Percentiles rank a stretch among this genome's conserved stretches.
phyloP scores from a whole-genome alignment of 2,797 vertebrate genomes.

The Microctenopoma steveboyesi region DNA sequence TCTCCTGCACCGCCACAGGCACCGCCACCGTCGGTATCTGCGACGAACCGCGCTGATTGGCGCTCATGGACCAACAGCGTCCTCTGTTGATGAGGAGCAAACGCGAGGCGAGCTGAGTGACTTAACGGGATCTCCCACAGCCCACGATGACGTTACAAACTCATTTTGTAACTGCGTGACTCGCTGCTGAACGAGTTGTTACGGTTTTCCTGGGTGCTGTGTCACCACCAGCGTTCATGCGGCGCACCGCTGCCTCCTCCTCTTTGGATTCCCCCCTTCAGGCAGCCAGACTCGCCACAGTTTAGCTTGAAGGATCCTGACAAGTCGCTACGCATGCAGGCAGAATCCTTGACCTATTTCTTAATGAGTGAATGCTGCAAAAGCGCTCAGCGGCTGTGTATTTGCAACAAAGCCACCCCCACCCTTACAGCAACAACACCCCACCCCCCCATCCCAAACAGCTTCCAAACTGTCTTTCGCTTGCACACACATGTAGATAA shows the following conservation, averaged over 20 bases:
- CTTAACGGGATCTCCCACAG: conserved; percentile 5
- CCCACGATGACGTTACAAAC: neutral
- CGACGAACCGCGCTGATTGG: conserved; percentile 29
- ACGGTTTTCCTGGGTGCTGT: conserved; percentile 42
- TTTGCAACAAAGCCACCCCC: conserved; percentile 39
- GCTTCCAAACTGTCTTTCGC: conserved; percentile 67
- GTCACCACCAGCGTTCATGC: conserved; percentile 60
- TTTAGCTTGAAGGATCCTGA: conserved; percentile 86
- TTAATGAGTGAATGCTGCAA: conserved; percentile 84
- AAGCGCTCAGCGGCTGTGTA: conserved; percentile 70
- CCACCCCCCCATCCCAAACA: conserved; percentile 26
- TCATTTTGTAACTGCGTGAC: conserved; percentile 25
- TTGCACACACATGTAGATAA: conserved; percentile 59
- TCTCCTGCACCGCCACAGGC: neutral
- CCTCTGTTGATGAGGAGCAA: conserved; percentile 69
- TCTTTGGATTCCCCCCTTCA: conserved; percentile 45
- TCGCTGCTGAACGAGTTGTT: conserved; percentile 42
- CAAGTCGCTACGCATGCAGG: conserved; percentile 83
- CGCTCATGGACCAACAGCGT: conserved; percentile 66
- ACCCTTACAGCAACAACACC: conserved; percentile 25
- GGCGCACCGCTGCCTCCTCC: conserved; percentile 38
- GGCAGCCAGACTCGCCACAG: conserved; percentile 71
- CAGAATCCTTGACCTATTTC: conserved; percentile 89
- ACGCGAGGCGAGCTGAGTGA: conserved; percentile 17
- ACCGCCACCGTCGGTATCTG: conserved; percentile 18